phyloP scores from a whole-genome alignment of 2,113 vertebrate genomes.

The Hemiscyllium ocellatum region DNA sequence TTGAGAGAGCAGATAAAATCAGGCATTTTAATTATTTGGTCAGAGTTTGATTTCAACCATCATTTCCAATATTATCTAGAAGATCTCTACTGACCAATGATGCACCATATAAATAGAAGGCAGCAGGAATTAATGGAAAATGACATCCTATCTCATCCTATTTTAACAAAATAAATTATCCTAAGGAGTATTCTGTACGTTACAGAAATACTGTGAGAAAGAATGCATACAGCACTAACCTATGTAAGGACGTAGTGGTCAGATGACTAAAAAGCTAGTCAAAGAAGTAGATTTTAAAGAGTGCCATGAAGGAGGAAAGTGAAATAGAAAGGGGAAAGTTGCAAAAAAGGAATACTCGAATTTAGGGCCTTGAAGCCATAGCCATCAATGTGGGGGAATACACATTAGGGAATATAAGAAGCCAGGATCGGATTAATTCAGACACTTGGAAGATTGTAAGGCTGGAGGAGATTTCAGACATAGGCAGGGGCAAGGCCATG shows the following conservation, averaged over 20 bases:
- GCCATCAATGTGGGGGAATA: neutral
- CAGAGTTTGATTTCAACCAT: neutral
- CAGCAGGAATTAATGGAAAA: neutral
- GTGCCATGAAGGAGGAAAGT: neutral
- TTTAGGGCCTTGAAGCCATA: neutral
- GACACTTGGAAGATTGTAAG: neutral
- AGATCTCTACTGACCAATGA: neutral
- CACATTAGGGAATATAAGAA: neutral
- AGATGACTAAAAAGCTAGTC: neutral
- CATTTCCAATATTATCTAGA: neutral
- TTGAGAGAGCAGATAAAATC: neutral
- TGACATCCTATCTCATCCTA: neutral
- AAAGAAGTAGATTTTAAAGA: neutral
- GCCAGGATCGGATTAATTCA: neutral
- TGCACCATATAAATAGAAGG: neutral
- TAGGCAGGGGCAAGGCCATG: neutral
- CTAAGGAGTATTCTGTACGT: neutral
- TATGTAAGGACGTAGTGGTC: neutral
- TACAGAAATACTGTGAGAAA: too few relatives aligned
- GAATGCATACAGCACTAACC: neutral
- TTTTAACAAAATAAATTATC: neutral
- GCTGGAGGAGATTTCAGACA: neutral
- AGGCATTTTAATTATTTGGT: neutral
- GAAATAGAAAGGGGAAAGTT: neutral
- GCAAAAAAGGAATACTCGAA: neutral